Conservation (phyloP, 1,140 invertebrate genomes). For the Copidosoma floridanum region DNA sequence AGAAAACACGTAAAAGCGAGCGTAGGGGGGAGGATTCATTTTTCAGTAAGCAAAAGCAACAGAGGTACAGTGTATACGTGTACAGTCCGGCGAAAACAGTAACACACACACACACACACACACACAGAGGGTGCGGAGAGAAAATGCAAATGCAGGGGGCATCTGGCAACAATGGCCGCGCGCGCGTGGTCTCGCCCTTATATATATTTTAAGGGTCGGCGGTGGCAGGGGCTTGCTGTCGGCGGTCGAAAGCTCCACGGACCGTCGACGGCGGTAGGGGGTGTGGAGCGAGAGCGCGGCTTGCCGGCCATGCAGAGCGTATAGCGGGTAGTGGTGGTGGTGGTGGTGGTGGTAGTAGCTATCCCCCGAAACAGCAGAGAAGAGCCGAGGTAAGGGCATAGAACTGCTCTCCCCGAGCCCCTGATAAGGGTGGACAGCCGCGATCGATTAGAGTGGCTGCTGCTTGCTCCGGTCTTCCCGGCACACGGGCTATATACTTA, state of each 20-base stretch:
- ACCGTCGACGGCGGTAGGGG: conserved; percentile 9
- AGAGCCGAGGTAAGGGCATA: background rate
- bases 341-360: too few relatives aligned
- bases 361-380: conserved; percentile 34
- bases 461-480: background rate
- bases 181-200: conserved; percentile 47
- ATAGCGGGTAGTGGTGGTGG: too few relatives aligned
- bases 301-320: conserved; percentile 57
- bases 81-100: too few relatives aligned
- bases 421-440: conserved; percentile 60
- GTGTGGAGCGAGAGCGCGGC: conserved; percentile 13
- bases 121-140: too few relatives aligned
- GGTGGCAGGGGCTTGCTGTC: conserved; percentile 43
- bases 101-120: too few relatives aligned
- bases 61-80: background rate
- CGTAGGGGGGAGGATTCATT: conserved; percentile 36
- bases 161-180: conserved; percentile 58
- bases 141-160: conserved; percentile 58
- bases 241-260: conserved; percentile 9
- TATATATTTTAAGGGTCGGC: conserved; percentile 55
- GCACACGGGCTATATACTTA: too few relatives aligned
- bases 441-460: conserved; percentile 55
- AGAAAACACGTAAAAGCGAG: too few relatives aligned
- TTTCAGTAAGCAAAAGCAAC: conserved; percentile 22
- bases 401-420: too few relatives aligned